Base-by-base conservation (phyloP, 2,888 invertebrate genomes). In the Caradrina kadenii region DNA sequence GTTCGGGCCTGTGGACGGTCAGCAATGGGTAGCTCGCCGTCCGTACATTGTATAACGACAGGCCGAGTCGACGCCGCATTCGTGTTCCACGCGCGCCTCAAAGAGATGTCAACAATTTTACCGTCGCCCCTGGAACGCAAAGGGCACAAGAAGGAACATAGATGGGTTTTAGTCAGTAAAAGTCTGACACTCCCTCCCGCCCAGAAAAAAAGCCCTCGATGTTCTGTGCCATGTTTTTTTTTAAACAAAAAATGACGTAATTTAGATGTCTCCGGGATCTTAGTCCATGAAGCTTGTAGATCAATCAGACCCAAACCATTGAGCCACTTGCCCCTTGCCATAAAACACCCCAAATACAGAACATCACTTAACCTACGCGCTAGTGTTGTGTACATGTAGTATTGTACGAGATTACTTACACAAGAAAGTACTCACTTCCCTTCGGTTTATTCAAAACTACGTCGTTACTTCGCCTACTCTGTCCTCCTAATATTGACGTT, bases 341-440 rank as follows among this genome's bases (percentile, higher is more conserved):
- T 76, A 62, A 78, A 75, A 66, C 62, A 73, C 67, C 78, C 73
- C 73, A 63, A 76, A 77, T 61, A 66, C 69, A 72, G 62, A 48
- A 69, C 61, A 50, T 2, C 73, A 68, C 73, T 79, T 76, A 60
- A 35, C 54, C 26, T 19, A 65, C 59, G 42, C 48, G 39, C 63
- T 8, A 71, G 49, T 49, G 58, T 61, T 54, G 39, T 39, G 31
- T 55, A 73, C 62, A 63, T 60, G 71, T 76, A 52, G 73, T 78
- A 78, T 67, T 73, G 74, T 79, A 65, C 67, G 53, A 52, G 68
- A 79, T 79, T 76, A 76, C 76, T 80, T 76, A 48, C 80, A 64
- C 76, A 67, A 68, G 78, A 79, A 76, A 76, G 76, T 80, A 80
- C 52, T 52, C 80, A 80, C 80, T 79, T 79, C 80, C 80, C 76